Evolutionary conservation across 2,888 invertebrate species (phyloP).

Genomic region (Pseudococcus longispinus): DNA sequence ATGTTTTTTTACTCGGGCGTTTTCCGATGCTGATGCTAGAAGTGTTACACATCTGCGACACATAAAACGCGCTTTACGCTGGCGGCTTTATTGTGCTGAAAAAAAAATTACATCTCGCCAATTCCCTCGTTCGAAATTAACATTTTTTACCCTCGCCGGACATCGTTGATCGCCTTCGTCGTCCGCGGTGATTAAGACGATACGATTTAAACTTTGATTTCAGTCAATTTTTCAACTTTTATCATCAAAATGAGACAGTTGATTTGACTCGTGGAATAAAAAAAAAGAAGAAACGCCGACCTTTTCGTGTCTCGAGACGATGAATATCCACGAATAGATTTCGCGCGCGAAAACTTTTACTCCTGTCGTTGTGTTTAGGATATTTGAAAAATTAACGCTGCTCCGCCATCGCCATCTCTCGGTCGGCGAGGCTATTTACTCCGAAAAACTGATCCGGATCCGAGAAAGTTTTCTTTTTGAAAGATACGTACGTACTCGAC

Average conservation of each 20-base stretch:
- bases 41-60: slow-evolving; percentile 13
- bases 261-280: not conserved
- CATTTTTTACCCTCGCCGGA: not conserved
- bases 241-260: slow-evolving; percentile 14
- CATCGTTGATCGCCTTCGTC: not conserved
- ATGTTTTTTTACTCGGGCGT: not conserved
- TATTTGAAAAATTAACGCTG: slow-evolving; percentile 19
- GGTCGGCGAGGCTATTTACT: not conserved
- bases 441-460: not conserved
- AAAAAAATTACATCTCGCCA: slow-evolving; percentile 29
- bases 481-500: not conserved
- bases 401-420: not conserved
- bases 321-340: not conserved
- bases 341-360: not conserved
- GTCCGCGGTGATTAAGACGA: not conserved
- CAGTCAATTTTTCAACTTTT: slow-evolving; percentile 1
- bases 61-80: slow-evolving; percentile 17
- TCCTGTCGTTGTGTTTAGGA: not conserved
- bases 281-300: not conserved
- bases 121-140: slow-evolving; percentile 23
- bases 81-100: slow-evolving; percentile 14
- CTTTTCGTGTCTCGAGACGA: not conserved
- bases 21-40: not conserved
- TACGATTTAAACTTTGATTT: slow-evolving; percentile 15
- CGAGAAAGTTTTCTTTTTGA: not conserved